Conservation (phyloP, 2,797 vertebrate genomes). For the Lepus townsendii region DNA sequence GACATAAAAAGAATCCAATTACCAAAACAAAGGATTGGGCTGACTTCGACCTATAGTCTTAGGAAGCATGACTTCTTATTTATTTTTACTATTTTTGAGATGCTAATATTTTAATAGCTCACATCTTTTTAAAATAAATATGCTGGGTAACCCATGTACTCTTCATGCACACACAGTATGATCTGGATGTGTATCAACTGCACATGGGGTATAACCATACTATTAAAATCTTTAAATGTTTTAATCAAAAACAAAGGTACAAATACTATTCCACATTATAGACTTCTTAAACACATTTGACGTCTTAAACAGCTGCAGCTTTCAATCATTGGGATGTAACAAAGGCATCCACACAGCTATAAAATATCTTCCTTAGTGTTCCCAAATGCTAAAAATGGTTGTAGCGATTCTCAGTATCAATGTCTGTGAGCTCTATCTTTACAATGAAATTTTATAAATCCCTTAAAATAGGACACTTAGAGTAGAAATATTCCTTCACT, state of each 20-base stretch:
- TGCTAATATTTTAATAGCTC: conserved; percentile 34
- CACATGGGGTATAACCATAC: not conserved
- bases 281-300: conserved; percentile 21
- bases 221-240: conserved; percentile 47
- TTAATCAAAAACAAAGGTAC: conserved; percentile 51
- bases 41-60: not conserved
- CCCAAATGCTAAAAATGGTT: not conserved
- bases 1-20: not conserved
- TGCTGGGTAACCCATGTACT: conserved; percentile 39
- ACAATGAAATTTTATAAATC: conserved; percentile 49
- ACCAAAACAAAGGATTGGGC: not conserved
- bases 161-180: conserved; percentile 52
- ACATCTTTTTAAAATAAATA: conserved; percentile 27
- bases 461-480: conserved; percentile 55
- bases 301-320: not conserved
- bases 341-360: not conserved
- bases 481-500: conserved; percentile 54
- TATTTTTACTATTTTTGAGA: not conserved
- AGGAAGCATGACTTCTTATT: not conserved
- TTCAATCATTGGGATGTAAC: not conserved
- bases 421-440: conserved; percentile 46
- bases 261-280: not conserved
- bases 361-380: not conserved
- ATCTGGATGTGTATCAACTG: conserved; percentile 54
- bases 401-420: conserved; percentile 48